phyloP scores from a whole-genome alignment of 2,113 vertebrate species.

The Lycaon pictus region DNA sequence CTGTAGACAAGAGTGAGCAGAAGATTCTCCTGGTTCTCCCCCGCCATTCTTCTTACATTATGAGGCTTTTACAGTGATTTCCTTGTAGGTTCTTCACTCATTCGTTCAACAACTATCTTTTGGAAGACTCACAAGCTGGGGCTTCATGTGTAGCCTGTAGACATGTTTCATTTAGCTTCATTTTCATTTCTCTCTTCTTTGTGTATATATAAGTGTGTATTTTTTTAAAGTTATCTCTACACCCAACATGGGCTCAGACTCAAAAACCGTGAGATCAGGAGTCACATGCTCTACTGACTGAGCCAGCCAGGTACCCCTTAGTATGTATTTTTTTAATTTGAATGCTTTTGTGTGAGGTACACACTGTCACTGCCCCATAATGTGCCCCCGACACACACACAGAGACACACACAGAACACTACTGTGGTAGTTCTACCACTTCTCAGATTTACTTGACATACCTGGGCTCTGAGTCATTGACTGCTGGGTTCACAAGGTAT shows the following conservation, averaged over 20 bases:
- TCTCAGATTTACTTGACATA: neutral
- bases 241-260: neutral
- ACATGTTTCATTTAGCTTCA: neutral
- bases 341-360: neutral
- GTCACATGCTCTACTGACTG: neutral
- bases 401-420: too few species aligned
- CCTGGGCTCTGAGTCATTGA: neutral
- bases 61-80: neutral
- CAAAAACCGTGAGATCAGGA: neutral
- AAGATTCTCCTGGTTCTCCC: neutral
- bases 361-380: neutral
- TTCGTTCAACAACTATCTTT: neutral
- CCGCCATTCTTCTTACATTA: neutral
- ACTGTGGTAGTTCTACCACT: too few species aligned
- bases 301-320: neutral
- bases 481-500: neutral
- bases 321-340: neutral
- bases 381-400: accelerated
- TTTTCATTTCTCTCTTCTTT: too few species aligned
- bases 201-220: neutral
- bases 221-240: neutral
- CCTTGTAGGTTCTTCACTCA: neutral
- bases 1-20: neutral
- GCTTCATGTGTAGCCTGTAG: neutral
- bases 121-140: neutral